Evolutionary conservation across 2,797 vertebrate species (phyloP).

Genomic region (Ctenopoma multispine): DNA sequence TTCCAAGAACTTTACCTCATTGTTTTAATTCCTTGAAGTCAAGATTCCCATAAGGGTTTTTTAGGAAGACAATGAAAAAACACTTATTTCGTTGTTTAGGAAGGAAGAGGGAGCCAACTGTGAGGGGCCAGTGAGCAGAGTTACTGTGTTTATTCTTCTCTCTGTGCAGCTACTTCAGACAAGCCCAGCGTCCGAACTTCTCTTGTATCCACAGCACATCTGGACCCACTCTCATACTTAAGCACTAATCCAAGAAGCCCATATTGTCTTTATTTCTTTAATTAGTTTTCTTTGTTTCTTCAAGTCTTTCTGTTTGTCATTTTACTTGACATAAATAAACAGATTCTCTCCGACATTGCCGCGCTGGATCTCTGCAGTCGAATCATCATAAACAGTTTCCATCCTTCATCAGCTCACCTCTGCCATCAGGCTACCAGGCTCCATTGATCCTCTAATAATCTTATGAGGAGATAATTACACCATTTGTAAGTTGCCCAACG

Average conservation of each 20-base stretch:
- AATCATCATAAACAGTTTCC: constrained; percentile 39
- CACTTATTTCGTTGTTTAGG: neutral
- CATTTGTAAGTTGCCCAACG: constrained; percentile 75
- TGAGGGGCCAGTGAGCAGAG: neutral
- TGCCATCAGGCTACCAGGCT: constrained; percentile 62
- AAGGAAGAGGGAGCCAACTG: neutral
- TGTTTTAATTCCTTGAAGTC: neutral
- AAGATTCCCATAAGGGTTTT: neutral
- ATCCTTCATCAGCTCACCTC: constrained; percentile 73
- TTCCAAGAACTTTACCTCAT: neutral
- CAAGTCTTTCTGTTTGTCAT: neutral
- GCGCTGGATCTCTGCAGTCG: constrained; percentile 11
- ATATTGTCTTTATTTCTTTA: neutral
- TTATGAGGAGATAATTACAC: constrained; percentile 81
- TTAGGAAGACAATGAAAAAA: neutral
- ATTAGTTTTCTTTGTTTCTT: neutral
- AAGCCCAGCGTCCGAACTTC: no score
- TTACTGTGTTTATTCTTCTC: neutral
- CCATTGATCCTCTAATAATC: constrained; percentile 81
- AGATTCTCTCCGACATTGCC: neutral
- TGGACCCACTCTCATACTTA: neutral
- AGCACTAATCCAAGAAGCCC: neutral
- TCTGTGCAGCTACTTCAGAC: neutral
- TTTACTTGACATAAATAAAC: neutral
- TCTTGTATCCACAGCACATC: neutral